phyloP scores from a whole-genome alignment of 2,797 vertebrate genomes.

The Todus mexicanus region DNA sequence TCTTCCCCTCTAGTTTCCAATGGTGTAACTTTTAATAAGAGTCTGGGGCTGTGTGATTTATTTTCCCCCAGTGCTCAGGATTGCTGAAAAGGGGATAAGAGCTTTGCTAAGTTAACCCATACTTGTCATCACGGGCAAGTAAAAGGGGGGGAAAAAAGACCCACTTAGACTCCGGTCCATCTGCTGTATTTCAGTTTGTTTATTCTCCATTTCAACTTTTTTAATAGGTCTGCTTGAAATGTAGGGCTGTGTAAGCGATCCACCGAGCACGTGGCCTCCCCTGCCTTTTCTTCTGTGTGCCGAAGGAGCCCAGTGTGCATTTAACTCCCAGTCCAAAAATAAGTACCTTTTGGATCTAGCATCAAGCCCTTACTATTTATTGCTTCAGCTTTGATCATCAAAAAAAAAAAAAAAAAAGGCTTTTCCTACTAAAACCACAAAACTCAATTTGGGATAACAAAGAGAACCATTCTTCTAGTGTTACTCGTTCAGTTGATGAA shows the following conservation, averaged over 20 bases:
- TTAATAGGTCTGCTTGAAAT: neutral
- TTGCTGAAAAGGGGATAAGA: slow-evolving; percentile 61
- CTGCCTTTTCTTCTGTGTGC: neutral
- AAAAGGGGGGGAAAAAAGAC: neutral
- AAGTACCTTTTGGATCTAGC: neutral
- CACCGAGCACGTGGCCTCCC: neutral
- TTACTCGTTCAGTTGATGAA: slow-evolving; percentile 8
- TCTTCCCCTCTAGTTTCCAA: slow-evolving; percentile 47
- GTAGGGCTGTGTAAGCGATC: neutral
- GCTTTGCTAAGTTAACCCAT: slow-evolving; percentile 48
- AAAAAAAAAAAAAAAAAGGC: slow-evolving; percentile 47
- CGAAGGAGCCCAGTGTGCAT: neutral
- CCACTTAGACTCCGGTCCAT: neutral
- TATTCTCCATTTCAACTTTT: neutral
- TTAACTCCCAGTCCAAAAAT: neutral
- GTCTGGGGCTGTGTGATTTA: slow-evolving; percentile 62
- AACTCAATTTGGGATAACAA: slow-evolving; percentile 28
- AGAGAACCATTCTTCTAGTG: slow-evolving; percentile 1
- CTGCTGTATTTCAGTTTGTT: neutral
- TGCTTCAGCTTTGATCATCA: slow-evolving; percentile 50
- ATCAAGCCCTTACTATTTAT: slow-evolving; percentile 9
- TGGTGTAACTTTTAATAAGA: slow-evolving; percentile 68
- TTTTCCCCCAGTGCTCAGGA: slow-evolving; percentile 48
- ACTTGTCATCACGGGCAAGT: neutral
- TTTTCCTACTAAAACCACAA: slow-evolving; percentile 32